phyloP scores from a whole-genome alignment of 2,888 invertebrate species.

The Resseliella maxima region DNA sequence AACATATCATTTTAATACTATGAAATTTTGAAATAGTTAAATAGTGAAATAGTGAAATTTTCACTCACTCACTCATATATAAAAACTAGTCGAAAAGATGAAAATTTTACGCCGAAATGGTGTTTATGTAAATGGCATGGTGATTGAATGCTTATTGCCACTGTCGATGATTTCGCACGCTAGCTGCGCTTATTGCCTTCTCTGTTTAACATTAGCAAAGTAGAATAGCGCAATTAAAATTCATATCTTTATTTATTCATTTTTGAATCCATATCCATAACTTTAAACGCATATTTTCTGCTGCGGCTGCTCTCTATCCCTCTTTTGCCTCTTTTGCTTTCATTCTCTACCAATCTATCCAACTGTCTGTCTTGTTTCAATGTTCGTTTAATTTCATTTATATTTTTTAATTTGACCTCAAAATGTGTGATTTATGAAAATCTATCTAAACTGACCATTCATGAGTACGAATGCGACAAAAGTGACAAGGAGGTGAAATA shows the following conservation, averaged over 20 bases:
- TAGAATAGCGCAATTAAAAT: constrained; percentile 22
- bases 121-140: neutral
- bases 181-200: neutral
- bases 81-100: neutral
- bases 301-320: neutral
- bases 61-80: too few species aligned
- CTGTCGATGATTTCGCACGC: neutral
- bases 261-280: constrained; percentile 45
- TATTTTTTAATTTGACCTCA: constrained; percentile 37
- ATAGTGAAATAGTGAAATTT: too few species aligned
- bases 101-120: neutral
- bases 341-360: neutral
- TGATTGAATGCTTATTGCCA: neutral
- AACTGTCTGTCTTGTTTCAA: neutral
- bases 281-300: neutral
- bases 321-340: neutral
- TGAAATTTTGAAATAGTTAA: too few species aligned
- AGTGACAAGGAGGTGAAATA: neutral
- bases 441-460: neutral
- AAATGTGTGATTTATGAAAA: constrained; percentile 46
- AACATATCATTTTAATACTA: too few species aligned
- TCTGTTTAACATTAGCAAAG: neutral
- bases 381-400: constrained; percentile 39
- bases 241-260: constrained; percentile 53
- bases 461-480: neutral